Evolutionary conservation across 2,888 invertebrate species (phyloP), one percentile per base, ranked within the genome.

Genomic region (Idaea aversata): DNA sequence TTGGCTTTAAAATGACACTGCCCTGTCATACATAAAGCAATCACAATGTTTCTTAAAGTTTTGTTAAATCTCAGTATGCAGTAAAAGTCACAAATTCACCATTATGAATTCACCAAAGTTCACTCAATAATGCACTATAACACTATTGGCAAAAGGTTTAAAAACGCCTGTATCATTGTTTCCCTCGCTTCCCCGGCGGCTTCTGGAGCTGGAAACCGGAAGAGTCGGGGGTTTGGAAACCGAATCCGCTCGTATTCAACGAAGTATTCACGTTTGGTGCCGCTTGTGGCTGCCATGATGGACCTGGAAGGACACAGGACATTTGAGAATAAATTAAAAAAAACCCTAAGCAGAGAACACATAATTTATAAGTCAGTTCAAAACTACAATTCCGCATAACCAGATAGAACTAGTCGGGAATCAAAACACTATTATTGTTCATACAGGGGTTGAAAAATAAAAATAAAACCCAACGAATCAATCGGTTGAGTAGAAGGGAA

Each of bases 181-280:
- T 96, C 68, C 95, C 95, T 70, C 96, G 90, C 84, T 96, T 96
- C 4, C 91, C 91, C 68, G 96, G 96, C 36, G 96, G 96, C 78
- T 95, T 96, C 86, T 96, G 96, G 59, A 96, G 92, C 77, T 95
- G 95, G 87, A 96, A 96, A 75, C 83, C 84, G 47, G 82, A 77
- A 5, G 79, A 76, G 61, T 78, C 75, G 5, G 78, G 75, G 3
- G 86, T 75, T 1, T 82, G 69, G 0, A 76, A 57, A 15, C 83
- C 66, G 13, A 84, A 82, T 65, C 88, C 79, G n/a, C 81, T 79
- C 63, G 80, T 67, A 72, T 80, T 81, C 59, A 85, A 63, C 0
- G 85, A 79, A 13, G 87, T 73, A 71, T 72, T 81, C 1, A 82
- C 59, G 38, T 67, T 71, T 0, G 84, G 72, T 64, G 70, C 47